These are phyloP conservation scores for Dioctria linearis DNA, from an alignment of 2,888 invertebrate genomes.

Conservation along the genomic window DNA sequence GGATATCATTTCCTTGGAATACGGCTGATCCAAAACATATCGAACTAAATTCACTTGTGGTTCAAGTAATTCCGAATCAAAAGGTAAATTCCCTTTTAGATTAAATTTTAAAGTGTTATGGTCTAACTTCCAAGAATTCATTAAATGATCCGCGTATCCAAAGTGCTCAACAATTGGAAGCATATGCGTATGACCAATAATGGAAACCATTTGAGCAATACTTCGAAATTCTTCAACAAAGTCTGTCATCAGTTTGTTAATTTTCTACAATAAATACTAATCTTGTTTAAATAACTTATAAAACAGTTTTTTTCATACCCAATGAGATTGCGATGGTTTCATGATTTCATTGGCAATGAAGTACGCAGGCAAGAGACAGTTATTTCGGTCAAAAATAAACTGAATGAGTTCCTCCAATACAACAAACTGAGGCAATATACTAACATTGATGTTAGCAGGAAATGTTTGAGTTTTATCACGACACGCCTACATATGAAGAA, in stretches of 20 bases:
- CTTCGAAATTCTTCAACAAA: slow-evolving; percentile 95
- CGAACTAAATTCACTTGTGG: slow-evolving; percentile 90
- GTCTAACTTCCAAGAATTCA: slow-evolving; percentile 95
- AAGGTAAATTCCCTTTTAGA: slow-evolving; percentile 84
- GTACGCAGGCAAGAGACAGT: slow-evolving; percentile 93
- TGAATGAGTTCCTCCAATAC: slow-evolving; percentile 86
- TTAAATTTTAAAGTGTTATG: slow-evolving; percentile 81
- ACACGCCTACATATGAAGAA: slow-evolving; percentile 75
- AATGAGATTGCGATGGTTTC: slow-evolving; percentile 82
- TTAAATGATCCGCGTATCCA: slow-evolving; percentile 89
- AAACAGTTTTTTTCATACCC: slow-evolving; percentile 75
- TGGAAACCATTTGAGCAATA: slow-evolving; percentile 96
- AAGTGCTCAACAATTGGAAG: slow-evolving; percentile 95
- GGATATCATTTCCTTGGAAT: slow-evolving; percentile 96
- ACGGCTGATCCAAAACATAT: slow-evolving; percentile 95
- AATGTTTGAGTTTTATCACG: slow-evolving; percentile 90
- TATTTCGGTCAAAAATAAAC: slow-evolving; percentile 92
- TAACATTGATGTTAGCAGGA: slow-evolving; percentile 84
- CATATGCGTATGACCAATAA: slow-evolving; percentile 91
- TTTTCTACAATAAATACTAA: slow-evolving; percentile 75
- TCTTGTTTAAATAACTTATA: slow-evolving; percentile 3
- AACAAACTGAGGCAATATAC: slow-evolving; percentile 85
- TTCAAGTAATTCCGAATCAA: slow-evolving; percentile 87
- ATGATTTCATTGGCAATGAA: slow-evolving; percentile 96
- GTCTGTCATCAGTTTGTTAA: slow-evolving; percentile 87